Evolutionary conservation across 2,797 vertebrate species (phyloP), one percentile per base, ranked within the genome.

Genomic region (Emys orbicularis): DNA sequence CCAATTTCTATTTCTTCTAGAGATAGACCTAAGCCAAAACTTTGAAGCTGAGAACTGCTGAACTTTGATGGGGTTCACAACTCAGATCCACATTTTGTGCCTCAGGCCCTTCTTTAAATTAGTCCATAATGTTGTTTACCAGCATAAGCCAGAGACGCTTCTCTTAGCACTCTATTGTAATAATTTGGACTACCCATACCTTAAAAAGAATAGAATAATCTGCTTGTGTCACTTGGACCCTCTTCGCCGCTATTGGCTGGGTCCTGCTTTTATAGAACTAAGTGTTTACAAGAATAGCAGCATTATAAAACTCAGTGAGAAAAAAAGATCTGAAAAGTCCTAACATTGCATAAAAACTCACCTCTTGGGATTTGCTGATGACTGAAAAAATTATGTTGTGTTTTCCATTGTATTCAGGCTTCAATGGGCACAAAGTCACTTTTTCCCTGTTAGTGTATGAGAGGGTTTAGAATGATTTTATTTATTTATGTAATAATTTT

Each of bases 241-340:
- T 9, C 47, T 94, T 94, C 88, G 34, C 88, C 95, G 97, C 94
- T 96, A 61, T 81, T 95, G 94, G 81, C 65, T 96, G 77, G 50
- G 81, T 97, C 93, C 92, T 97, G 54, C 44, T 96, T 98, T 98
- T 96, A 94, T 97, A 97, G 96, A 92, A 93, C 84, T 95, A 82
- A 27, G 79, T 86, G 37, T 92, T 97, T 95, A 84, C 79, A 93
- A 96, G 96, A 97, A 96, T 93, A 97, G 89, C 86, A 97, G 16
- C 27, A 50, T 91, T 90, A 94, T 97, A 97, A 98, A 98, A 97
- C 86, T 96, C 95, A 97, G 49, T 84, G 92, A 96, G 87, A 94
- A 53, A 80, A 97, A 91, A 93, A 93, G 91, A 94, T 96, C 61
- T 5, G 81, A 96, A 96, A 97, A 83, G 83, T 92, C 83, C 94